These are phyloP conservation scores for Cremastinae sp. DNA, from an alignment of 2,888 invertebrate genomes.

Conservation along the genomic window DNA sequence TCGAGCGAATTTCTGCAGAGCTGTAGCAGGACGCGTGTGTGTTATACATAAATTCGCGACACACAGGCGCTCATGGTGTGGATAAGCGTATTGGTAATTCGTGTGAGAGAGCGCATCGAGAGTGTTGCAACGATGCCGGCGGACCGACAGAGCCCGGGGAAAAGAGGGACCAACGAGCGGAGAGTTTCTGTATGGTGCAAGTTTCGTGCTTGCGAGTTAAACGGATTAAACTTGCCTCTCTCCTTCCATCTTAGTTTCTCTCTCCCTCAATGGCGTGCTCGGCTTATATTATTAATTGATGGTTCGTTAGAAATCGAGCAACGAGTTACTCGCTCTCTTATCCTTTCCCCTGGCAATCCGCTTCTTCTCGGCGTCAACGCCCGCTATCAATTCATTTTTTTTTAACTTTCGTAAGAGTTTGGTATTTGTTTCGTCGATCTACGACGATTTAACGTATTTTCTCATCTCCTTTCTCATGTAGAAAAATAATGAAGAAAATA, in stretches of 20 bases:
- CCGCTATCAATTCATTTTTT: too few relatives aligned
- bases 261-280: slow-evolving; percentile 46
- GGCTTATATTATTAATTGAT: slow-evolving; percentile 70
- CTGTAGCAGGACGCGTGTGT: slow-evolving; percentile 17
- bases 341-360: not conserved
- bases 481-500: too few relatives aligned
- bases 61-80: not conserved
- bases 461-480: too few relatives aligned
- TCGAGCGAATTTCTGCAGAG: slow-evolving; percentile 9
- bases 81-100: slow-evolving; percentile 18
- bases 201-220: slow-evolving; percentile 64
- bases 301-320: slow-evolving; percentile 64
- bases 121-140: slow-evolving; percentile 27
- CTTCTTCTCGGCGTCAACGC: not conserved
- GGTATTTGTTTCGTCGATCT: too few relatives aligned
- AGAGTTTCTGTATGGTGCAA: slow-evolving; percentile 46
- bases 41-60: slow-evolving; percentile 2
- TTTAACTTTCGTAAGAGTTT: too few relatives aligned
- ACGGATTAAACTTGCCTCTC: slow-evolving; percentile 66
- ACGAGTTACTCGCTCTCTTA: slow-evolving; percentile 52
- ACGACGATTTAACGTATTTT: too few relatives aligned
- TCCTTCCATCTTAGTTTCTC: slow-evolving; percentile 37
- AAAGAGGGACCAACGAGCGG: slow-evolving; percentile 24
- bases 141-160: slow-evolving; percentile 34
- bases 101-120: slow-evolving; percentile 28